A percentile compares a stretch with the other conserved stretches of the same genome.
Conservation (phyloP, 2,797 vertebrate species). For the Muraenolepis orangiensis region DNA sequence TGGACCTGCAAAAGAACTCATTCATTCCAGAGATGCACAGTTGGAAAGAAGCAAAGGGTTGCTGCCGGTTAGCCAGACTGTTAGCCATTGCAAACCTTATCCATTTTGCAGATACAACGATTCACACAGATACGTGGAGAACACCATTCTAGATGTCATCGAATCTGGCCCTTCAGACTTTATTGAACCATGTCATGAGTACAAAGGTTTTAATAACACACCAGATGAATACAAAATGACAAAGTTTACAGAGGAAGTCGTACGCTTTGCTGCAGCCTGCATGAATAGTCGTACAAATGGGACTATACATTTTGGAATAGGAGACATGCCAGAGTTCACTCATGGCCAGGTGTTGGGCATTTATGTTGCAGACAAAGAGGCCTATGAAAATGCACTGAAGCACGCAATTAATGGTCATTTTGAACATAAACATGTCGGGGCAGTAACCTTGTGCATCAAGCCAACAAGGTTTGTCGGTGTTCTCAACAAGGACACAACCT, state of each 20-base stretch:
- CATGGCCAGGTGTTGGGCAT: conserved; percentile 68
- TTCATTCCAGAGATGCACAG: conserved; percentile 51
- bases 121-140: conserved; percentile 50
- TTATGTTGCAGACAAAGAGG: conserved; percentile 37
- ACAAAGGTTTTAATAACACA: conserved; percentile 58
- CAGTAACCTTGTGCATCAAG: conserved; percentile 58
- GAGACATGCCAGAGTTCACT: conserved; percentile 41
- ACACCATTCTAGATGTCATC: conserved; percentile 47
- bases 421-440: conserved; percentile 40
- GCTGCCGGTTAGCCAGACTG: conserved; percentile 5
- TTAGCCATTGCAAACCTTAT: conserved; percentile 55
- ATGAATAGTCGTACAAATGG: conserved; percentile 73
- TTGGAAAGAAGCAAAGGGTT: conserved; percentile 41
- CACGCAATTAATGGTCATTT: conserved; percentile 42
- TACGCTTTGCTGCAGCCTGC: conserved; percentile 66
- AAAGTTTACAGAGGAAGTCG: conserved; percentile 57
- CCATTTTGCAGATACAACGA: conserved; percentile 60
- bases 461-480: conserved; percentile 65
- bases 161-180: conserved; percentile 60
- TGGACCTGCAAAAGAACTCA: conserved; percentile 57
- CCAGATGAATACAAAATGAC: conserved; percentile 34
- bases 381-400: no score
- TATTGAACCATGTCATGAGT: conserved; percentile 71
- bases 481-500: conserved; percentile 55
- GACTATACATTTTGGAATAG: conserved; percentile 73